Percentiles rank a stretch among this genome's conserved stretches.
Conservation (phyloP, 1,140 invertebrate genomes). For the Babylonia areolata region DNA sequence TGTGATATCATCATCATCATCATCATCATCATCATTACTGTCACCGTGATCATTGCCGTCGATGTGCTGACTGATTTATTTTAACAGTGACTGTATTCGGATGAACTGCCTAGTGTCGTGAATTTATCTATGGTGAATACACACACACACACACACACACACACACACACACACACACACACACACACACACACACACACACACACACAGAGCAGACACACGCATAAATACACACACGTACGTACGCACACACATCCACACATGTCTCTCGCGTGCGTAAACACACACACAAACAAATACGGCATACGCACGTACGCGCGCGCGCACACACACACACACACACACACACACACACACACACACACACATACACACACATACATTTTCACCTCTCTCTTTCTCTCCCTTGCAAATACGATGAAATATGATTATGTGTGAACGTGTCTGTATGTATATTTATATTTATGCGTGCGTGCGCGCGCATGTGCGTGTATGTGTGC, state of each 20-base stretch:
- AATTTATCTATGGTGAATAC: no score
- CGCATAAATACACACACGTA: no score
- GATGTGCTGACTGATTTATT: background rate
- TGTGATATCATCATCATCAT: background rate
- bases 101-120: no score
- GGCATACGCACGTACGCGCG: slow-evolving; percentile 1
- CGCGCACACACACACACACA: slow-evolving; percentile 26
- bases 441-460: no score
- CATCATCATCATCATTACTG: background rate
- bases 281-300: slow-evolving; percentile 14
- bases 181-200: slow-evolving; percentile 20
- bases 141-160: slow-evolving; percentile 28
- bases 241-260: background rate
- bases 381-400: no score
- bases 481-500: no score
- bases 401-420: no score
- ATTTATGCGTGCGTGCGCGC: no score
- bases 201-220: background rate
- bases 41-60: background rate
- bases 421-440: no score
- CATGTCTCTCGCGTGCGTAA: no score
- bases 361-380: no score
- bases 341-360: slow-evolving; percentile 26
- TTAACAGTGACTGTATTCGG: no score
- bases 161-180: slow-evolving; percentile 28